Percentiles rank a stretch among this genome's conserved stretches.
phyloP scores from a whole-genome alignment of 2,888 invertebrate genomes.

The Pilophorus perplexus region DNA sequence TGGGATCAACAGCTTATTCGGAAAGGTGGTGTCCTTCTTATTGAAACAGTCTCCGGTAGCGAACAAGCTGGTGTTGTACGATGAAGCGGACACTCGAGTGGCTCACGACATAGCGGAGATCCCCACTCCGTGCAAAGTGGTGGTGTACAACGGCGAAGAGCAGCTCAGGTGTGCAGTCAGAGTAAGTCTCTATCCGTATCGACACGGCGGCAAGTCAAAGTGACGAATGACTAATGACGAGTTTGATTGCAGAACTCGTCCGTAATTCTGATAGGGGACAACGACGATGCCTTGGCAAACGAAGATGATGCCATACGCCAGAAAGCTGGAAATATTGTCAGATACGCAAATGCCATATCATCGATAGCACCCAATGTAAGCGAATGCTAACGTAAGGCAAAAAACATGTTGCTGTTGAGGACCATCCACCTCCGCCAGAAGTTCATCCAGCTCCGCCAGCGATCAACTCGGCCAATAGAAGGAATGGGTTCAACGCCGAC shows the following conservation, averaged over 20 bases:
- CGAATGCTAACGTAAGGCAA: too few species aligned
- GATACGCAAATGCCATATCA: constrained; percentile 13
- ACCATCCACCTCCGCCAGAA: too few species aligned
- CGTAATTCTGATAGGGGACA: constrained; percentile 30
- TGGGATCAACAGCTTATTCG: constrained; percentile 30
- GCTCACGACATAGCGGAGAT: constrained; percentile 1
- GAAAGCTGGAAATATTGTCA: background rate
- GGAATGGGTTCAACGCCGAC: too few species aligned
- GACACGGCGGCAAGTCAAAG: background rate
- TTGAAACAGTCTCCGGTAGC: constrained; percentile 28
- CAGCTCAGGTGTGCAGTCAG: constrained; percentile 32
- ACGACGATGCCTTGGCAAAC: background rate
- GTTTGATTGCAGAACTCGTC: constrained; percentile 28
- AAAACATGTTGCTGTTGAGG: too few species aligned
- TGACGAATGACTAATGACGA: background rate
- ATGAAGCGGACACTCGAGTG: constrained; percentile 8
- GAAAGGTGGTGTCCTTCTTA: constrained; percentile 18
- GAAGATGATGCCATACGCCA: background rate
- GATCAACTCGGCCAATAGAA: too few species aligned
- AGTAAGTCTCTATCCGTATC: too few species aligned
- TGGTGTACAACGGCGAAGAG: constrained; percentile 18
- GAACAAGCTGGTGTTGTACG: constrained; percentile 26
- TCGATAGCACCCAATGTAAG: constrained; percentile 6
- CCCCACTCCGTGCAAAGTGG: constrained; percentile 13
- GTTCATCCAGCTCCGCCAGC: background rate